Evolutionary conservation across 2,797 vertebrate genomes (phyloP).

Genomic region (Streptopelia turtur): DNA sequence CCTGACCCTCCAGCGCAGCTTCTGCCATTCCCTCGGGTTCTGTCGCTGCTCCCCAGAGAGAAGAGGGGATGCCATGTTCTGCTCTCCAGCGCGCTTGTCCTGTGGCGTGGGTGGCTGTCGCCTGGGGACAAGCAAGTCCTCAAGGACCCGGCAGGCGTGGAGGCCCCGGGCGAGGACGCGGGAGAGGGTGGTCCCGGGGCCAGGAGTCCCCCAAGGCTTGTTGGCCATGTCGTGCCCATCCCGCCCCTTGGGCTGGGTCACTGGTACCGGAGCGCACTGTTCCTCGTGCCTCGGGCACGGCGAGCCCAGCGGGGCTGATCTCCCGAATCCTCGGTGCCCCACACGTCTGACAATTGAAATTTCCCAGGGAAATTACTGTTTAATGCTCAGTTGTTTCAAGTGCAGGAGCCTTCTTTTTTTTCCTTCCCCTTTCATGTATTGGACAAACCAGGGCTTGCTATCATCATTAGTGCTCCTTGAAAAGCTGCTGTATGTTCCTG

Average conservation of each 20-base stretch:
- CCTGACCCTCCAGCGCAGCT: background rate
- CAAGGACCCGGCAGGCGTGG: background rate
- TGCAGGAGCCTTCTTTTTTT: background rate
- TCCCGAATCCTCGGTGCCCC: background rate
- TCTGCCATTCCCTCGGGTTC: background rate
- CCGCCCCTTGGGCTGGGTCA: background rate
- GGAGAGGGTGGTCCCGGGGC: background rate
- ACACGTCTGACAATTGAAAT: conserved; percentile 11
- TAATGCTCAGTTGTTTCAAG: conserved; percentile 40
- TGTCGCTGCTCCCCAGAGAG: too few species aligned
- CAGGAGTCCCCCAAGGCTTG: background rate
- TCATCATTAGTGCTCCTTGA: conserved; percentile 67
- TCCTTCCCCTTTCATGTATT: background rate
- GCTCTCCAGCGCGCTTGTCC: background rate
- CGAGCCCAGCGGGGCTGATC: background rate
- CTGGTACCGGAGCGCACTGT: background rate
- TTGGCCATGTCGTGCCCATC: background rate
- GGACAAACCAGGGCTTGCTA: conserved; percentile 44
- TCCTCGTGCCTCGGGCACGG: background rate
- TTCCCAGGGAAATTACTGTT: conserved; percentile 46
- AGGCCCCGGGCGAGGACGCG: background rate
- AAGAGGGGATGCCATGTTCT: accelerated
- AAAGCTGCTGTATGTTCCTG: conserved; percentile 64
- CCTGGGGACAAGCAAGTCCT: background rate
- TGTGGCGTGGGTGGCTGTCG: background rate